phyloP scores from a whole-genome alignment of 1,140 invertebrate species.

The Anagrus nilaparvatae region DNA sequence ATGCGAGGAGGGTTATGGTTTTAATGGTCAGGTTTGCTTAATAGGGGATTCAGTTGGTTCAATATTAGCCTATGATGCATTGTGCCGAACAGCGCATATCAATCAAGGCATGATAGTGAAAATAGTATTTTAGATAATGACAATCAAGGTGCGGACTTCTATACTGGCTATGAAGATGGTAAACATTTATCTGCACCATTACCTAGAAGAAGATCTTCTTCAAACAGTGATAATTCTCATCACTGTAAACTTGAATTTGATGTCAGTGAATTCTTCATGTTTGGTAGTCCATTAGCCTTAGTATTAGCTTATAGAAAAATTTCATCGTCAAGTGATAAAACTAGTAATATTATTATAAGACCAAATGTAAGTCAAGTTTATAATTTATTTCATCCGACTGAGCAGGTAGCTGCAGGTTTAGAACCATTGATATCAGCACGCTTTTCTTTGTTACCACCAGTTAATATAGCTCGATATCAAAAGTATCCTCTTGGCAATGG shows the following conservation, averaged over 20 bases:
- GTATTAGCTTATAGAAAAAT: slow-evolving; percentile 84
- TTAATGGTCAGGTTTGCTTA: slow-evolving; percentile 78
- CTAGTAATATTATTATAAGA: slow-evolving; percentile 49
- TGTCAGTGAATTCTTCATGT: slow-evolving; percentile 91
- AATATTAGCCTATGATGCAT: slow-evolving; percentile 82
- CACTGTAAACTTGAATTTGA: slow-evolving; percentile 81
- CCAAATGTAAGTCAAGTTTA: slow-evolving; percentile 88
- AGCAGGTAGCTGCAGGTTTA: slow-evolving; percentile 85
- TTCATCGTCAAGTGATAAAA: slow-evolving; percentile 50
- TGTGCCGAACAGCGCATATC: slow-evolving; percentile 61
- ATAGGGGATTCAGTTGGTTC: slow-evolving; percentile 87
- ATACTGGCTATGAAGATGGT: no score
- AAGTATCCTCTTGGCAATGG: slow-evolving; percentile 98
- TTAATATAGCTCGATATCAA: slow-evolving; percentile 89
- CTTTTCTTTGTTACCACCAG: slow-evolving; percentile 83
- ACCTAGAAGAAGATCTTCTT: slow-evolving; percentile 62
- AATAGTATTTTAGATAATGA: slow-evolving; percentile 64
- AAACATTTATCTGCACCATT: slow-evolving; percentile 58
- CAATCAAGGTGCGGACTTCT: slow-evolving; percentile 21
- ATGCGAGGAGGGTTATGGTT: slow-evolving; percentile 84
- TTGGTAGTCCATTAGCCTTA: slow-evolving; percentile 89
- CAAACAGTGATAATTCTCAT: slow-evolving; percentile 58
- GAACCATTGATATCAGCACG: slow-evolving; percentile 89
- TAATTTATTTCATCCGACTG: slow-evolving; percentile 97
- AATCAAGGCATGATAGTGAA: slow-evolving; percentile 63